Conservation (phyloP, 2,888 invertebrate species). For the Xestia ashworthii region DNA sequence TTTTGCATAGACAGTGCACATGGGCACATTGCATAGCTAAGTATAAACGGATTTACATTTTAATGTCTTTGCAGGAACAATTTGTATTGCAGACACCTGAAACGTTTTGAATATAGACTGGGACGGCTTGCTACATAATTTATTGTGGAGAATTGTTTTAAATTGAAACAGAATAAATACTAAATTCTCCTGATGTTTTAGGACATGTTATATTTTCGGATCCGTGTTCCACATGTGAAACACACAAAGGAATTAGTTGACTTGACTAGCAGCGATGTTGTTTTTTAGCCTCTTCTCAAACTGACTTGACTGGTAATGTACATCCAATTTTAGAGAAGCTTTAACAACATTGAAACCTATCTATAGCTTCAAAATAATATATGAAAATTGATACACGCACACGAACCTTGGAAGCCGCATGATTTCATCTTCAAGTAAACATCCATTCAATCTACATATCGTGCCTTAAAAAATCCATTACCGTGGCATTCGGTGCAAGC, state of each 20-base stretch:
- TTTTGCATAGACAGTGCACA: conserved; percentile 65
- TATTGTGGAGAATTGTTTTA: conserved; percentile 58
- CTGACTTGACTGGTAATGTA: background rate
- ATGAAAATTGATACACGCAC: background rate
- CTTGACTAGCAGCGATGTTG: background rate
- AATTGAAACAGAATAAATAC: conserved; percentile 50
- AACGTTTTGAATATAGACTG: conserved; percentile 69
- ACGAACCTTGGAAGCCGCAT: conserved; percentile 18
- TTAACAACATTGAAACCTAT: background rate
- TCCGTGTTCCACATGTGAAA: background rate
- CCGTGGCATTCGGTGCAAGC: conserved; percentile 74
- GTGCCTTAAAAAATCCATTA: conserved; percentile 77
- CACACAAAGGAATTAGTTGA: background rate
- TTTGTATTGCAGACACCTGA: conserved; percentile 74
- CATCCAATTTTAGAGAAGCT: background rate
- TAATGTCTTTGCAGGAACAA: conserved; percentile 72
- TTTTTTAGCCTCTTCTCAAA: background rate
- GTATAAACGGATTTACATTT: conserved; percentile 75
- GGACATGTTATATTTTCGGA: conserved; percentile 15
- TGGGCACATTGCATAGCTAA: conserved; percentile 68
- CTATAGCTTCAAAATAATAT: background rate
- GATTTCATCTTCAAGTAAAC: conserved; percentile 56
- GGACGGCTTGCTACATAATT: conserved; percentile 58
- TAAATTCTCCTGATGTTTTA: conserved; percentile 29
- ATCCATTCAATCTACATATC: conserved; percentile 60